Base-by-base conservation (phyloP, 2,888 invertebrate species). In the Cyclophora albipunctata region DNA sequence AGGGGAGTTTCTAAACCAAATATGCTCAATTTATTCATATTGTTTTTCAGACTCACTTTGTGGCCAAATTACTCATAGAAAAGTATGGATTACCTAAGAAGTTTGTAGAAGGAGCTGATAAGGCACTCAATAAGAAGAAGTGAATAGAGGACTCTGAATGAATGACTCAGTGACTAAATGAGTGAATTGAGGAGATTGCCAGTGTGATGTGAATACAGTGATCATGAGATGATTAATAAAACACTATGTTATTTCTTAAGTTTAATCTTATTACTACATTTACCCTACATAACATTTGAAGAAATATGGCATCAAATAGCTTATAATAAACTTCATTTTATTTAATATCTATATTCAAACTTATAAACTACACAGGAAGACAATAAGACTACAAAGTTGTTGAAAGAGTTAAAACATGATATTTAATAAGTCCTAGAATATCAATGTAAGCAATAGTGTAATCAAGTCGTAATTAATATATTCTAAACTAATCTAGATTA, bases 81-180 rank as follows among this genome's bases (percentile, higher is more conserved):
- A 93, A 93, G 71, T 95, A 95, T 74, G 92, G 92, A 53, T 90
- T 96, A 48, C 94, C 94, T 45, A 92, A 92, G 78, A 93, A 92
- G 66, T 94, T 91, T 64, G 90, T 96, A 49, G 91, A 91, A 64
- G 95, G 95, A 37, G 86, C 94, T 20, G 95, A 95, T 81, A 92
- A 92, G 64, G 93, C 93, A 7, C 91, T 93, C 33, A 94, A 93
- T 68, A 91, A 92, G 75, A 92, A 91, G 73, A 92, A 86, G 61
- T 66, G 60, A 65, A 52, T 20, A 20, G 20, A 20, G 20, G 20
- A 20, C 20, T 7, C 40, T 47, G 34, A 20, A 20, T 7, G 33
- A 43, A 7, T 7, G 42, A 42, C 4, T 7, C 20, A 20, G 37
- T 37, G 37, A 37, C 37, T 37, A 37, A 5, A 37, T 37, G 5